Evolutionary conservation across 2,797 vertebrate genomes (phyloP).

Genomic region (Halcyon badia): DNA sequence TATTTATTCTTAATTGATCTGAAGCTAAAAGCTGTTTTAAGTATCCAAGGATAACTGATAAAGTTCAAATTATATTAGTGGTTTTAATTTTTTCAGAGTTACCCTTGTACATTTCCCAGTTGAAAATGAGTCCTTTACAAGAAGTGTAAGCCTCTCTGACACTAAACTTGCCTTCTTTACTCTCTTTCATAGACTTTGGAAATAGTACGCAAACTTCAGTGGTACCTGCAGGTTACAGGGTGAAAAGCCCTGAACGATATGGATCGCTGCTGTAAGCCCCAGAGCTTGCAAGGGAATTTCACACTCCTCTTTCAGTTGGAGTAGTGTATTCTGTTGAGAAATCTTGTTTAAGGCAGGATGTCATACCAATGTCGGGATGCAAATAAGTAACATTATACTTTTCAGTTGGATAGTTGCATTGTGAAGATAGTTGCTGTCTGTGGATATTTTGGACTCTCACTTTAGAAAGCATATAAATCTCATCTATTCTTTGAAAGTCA

Average conservation of each 20-base stretch:
- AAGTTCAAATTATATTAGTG: neutral
- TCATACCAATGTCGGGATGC: neutral
- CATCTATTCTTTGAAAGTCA: neutral
- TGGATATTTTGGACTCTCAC: neutral
- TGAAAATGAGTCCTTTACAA: neutral
- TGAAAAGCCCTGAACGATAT: neutral
- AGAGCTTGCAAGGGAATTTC: neutral
- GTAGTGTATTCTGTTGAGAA: neutral
- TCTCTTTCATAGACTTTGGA: neutral
- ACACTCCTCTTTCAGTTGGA: neutral
- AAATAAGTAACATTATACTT: neutral
- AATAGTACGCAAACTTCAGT: neutral
- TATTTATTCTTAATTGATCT: neutral
- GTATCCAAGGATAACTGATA: neutral
- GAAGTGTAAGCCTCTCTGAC: neutral
- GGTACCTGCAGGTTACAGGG: neutral
- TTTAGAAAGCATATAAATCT: neutral
- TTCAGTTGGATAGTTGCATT: neutral
- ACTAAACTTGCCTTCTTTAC: neutral
- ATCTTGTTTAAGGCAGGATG: neutral
- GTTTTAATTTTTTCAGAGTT: neutral
- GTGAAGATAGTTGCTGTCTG: neutral
- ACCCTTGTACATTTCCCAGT: neutral
- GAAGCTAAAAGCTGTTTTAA: neutral
- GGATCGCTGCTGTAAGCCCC: neutral